A percentile compares a stretch with the other conserved stretches of the same genome.
phyloP scores from a whole-genome alignment of 2,797 vertebrate genomes.

The Melanotaenia pygmaea region DNA sequence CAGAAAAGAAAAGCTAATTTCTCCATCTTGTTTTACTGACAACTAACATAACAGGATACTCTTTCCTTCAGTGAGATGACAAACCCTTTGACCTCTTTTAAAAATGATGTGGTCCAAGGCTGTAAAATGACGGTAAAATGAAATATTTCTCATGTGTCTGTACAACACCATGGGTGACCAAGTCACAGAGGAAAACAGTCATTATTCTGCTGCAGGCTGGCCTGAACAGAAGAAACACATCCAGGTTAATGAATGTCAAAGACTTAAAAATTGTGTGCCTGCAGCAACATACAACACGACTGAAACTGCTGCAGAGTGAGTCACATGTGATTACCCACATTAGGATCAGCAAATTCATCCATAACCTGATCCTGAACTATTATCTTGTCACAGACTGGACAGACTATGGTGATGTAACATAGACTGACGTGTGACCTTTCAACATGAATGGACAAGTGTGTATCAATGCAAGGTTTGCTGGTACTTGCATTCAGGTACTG shows the following conservation, averaged over 20 bases:
- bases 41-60: neutral
- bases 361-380: neutral
- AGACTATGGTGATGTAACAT: neutral
- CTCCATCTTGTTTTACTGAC: neutral
- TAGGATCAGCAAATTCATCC: constrained; percentile 13
- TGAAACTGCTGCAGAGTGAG: constrained; percentile 1
- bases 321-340: constrained; percentile 7
- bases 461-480: neutral
- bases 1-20: neutral
- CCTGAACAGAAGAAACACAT: constrained; percentile 3
- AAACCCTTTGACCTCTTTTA: neutral
- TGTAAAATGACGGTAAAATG: constrained; percentile 8
- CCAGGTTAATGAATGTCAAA: constrained; percentile 10
- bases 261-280: neutral
- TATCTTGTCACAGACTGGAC: neutral
- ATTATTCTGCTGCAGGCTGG: neutral
- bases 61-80: neutral
- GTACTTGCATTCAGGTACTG: neutral
- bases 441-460: neutral
- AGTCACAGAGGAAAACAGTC: neutral
- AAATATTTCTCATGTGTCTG: neutral
- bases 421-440: neutral
- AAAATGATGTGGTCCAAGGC: constrained; percentile 1
- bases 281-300: constrained; percentile 1
- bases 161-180: neutral